Evolutionary conservation across 2,797 vertebrate genomes (phyloP), one percentile per base, ranked within the genome.

Genomic region (Urophycis tenuis): DNA sequence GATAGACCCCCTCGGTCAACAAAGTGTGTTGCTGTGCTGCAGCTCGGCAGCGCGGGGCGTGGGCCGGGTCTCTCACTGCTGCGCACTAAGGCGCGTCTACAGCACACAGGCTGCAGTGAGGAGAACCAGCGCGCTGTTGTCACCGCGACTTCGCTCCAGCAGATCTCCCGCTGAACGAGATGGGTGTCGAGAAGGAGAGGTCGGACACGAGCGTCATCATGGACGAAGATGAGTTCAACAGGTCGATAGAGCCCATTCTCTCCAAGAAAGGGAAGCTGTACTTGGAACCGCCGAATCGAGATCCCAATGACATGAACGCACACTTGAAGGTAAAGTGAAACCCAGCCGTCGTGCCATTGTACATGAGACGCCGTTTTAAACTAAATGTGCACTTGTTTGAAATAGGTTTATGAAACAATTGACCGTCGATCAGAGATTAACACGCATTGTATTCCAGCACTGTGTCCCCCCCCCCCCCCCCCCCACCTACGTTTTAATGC

Each of bases 121-220:
- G 60, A 29, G 10, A 11, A 29, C 3, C n/a, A 67, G 60, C 60
- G 60, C 60, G 53, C 53, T 7, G 9, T 25, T 67, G 53, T 67
- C 60, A 29, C 10, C 60, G 60, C 25, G 7, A 60, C 22, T n/a
- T 60, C 60, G 60, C 60, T 5, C n/a, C 60, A 29, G n/a, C 60
- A 29, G n/a, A 67, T 25, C 53, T n/a, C 22, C 60, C n/a, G 25
- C 60, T 60, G 12, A 29, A 29, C 72, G 82, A 82, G 78, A 97
- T 98, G 96, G 96, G 95, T 77, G 89, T 96, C 82, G 94, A 97
- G 81, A 95, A 91, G 33, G 95, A 96, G 89, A 95, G 93, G 71
- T 87, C 87, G 30, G 95, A 97, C 75, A 93, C 92, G 1, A 94
- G 94, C 71, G 93, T 97, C 53, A 94, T 95, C 73, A 93, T 97